These are phyloP conservation scores for Thumatha senex DNA, from an alignment of 2,888 invertebrate genomes.

Conservation along the genomic window DNA sequence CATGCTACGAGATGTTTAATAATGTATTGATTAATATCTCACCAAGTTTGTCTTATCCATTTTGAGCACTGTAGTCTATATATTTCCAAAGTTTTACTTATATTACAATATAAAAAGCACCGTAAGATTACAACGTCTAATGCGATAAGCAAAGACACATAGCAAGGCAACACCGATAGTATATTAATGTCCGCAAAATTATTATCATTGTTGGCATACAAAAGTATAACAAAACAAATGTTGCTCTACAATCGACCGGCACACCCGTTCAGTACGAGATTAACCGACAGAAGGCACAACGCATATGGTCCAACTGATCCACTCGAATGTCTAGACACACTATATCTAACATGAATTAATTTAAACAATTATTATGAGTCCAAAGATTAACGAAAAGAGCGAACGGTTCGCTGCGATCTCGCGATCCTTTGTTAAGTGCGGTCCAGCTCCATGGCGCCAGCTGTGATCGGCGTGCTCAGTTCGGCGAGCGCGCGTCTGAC, in stretches of 20 bases:
- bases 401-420: slow-evolving; percentile 35
- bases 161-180: slow-evolving; percentile 81
- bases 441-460: slow-evolving; percentile 75
- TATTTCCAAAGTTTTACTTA: slow-evolving; percentile 37
- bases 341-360: slow-evolving; percentile 64
- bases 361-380: slow-evolving; percentile 47
- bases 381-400: slow-evolving; percentile 53
- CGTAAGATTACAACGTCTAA: slow-evolving; percentile 71
- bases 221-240: slow-evolving; percentile 59
- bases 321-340: slow-evolving; percentile 66
- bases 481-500: slow-evolving; percentile 68
- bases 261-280: slow-evolving; percentile 54
- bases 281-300: slow-evolving; percentile 75
- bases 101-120: slow-evolving; percentile 65
- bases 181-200: slow-evolving; percentile 64
- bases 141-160: slow-evolving; percentile 81
- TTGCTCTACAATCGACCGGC: slow-evolving; percentile 43
- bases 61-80: slow-evolving; percentile 26
- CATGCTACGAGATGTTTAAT: slow-evolving; percentile 13
- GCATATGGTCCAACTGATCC: slow-evolving; percentile 80
- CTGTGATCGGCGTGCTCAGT: slow-evolving; percentile 71
- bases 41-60: slow-evolving; percentile 53
- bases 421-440: slow-evolving; percentile 72
- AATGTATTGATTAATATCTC: slow-evolving; percentile 41
- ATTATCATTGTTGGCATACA: slow-evolving; percentile 57